Percentiles rank a stretch among this genome's conserved stretches.
These are phyloP conservation scores for rat (Rattus norvegicus) DNA, from an alignment of 2,113 vertebrate species.

Conservation along the genomic window DNA sequence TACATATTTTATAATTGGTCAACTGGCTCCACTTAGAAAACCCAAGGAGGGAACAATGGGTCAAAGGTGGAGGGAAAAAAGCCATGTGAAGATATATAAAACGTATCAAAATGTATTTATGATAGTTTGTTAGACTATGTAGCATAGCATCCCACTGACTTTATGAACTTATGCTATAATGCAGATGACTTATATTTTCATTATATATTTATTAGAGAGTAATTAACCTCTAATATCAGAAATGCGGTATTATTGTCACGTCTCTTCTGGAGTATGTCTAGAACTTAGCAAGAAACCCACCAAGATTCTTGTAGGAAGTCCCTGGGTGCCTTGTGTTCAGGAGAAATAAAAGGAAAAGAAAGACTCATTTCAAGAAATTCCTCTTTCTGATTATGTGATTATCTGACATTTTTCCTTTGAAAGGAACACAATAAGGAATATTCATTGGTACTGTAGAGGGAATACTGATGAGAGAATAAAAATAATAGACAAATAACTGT, in stretches of 20 bases:
- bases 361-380: neutral
- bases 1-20: neutral
- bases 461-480: accelerated
- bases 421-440: neutral
- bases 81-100: neutral
- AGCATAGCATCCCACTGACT: neutral
- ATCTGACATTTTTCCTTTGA: neutral
- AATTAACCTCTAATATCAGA: neutral
- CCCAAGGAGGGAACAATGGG: neutral
- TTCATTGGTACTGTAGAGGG: neutral
- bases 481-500: neutral
- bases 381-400: neutral
- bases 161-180: neutral
- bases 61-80: neutral
- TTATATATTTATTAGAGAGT: neutral
- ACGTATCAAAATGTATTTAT: constrained; percentile 35
- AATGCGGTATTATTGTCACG: neutral
- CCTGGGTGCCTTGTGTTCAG: neutral
- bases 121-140: neutral
- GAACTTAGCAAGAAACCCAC: neutral
- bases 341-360: neutral
- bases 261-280: neutral
- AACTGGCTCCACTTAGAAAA: constrained; percentile 26
- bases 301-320: neutral
- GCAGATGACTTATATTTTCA: neutral